Base-by-base conservation (phyloP, 2,888 invertebrate species). In the Papilio gigon region DNA sequence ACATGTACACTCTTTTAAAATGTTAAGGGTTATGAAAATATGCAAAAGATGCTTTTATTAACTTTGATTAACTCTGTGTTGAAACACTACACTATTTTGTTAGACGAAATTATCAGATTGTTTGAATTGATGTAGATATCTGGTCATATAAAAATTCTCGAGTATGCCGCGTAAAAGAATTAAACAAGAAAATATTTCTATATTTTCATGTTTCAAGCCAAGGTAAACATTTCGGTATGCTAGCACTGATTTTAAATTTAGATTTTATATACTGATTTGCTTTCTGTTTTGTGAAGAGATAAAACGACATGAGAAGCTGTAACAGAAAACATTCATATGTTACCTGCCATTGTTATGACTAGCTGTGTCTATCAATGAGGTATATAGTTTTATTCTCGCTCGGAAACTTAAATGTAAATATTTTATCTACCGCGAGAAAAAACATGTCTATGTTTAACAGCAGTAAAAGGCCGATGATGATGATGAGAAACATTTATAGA, bases 381-480 rank as follows among this genome's bases (percentile, higher is more conserved):
- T 47, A 22, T 47, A n/a, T 27, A 50, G 25, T 50, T 50, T 50
- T 47, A 47, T 47, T 53, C 53, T 30, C n/a, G 9, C 4, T 56
- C 30, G 9, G 53, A 56, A 56, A 30, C 12, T 25, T 25, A 27
- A 56, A 56, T 56, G 9, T 17, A 56, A 56, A 56, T 56, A 56
- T 56, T 56, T 17, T 17, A 30, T 30, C 53, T 9, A 17, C 8
- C 30, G 30, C 17, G 30, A 30, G n/a, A n/a, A n/a, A n/a, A n/a
- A n/a, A n/a, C n/a, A n/a, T n/a, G n/a, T n/a, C n/a, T n/a, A n/a
- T n/a, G n/a, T n/a, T n/a, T n/a, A n/a, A n/a, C n/a, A n/a, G n/a
- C n/a, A n/a, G n/a, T n/a, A n/a, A n/a, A n/a, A n/a, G n/a, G n/a
- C n/a, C n/a, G n/a, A n/a, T n/a, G n/a, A n/a, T n/a, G n/a, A n/a